These are phyloP conservation scores for Notolabrus celidotus DNA, from an alignment of 2,797 vertebrate genomes.

Conservation along the genomic window DNA sequence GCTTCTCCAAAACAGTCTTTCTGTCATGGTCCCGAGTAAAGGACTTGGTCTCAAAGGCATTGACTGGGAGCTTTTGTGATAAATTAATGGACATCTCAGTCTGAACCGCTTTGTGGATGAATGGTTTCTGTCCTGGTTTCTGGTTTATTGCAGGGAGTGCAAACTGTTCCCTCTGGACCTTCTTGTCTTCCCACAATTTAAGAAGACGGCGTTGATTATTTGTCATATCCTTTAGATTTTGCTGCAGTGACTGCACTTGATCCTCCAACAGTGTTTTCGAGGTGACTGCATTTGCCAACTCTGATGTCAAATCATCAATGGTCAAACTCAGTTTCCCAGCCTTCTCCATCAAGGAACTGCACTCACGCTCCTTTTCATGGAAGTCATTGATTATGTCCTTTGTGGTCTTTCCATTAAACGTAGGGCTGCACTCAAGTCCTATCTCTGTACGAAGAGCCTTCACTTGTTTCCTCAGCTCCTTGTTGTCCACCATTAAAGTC, in stretches of 20 bases:
- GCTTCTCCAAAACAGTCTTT: conserved; percentile 76
- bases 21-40: conserved; percentile 70
- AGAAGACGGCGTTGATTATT: conserved; percentile 85
- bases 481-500: conserved; percentile 82
- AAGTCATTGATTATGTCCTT: conserved; percentile 86
- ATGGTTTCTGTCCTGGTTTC: conserved; percentile 72
- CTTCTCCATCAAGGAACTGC: conserved; percentile 81
- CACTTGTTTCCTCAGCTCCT: conserved; percentile 84
- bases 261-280: conserved; percentile 86
- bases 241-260: conserved; percentile 83
- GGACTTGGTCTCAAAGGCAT: conserved; percentile 77
- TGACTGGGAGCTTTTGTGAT: conserved; percentile 80
- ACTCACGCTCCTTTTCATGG: conserved; percentile 84
- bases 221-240: conserved; percentile 89
- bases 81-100: conserved; percentile 84
- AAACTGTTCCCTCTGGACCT: conserved; percentile 81
- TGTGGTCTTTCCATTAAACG: conserved; percentile 85
- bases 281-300: conserved; percentile 83
- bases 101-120: conserved; percentile 76
- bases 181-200: conserved; percentile 88
- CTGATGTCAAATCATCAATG: conserved; percentile 82
- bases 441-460: conserved; percentile 84
- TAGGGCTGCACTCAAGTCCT: conserved; percentile 84
- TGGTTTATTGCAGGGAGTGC: conserved; percentile 81
- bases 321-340: conserved; percentile 80